Percentiles rank a stretch among this genome's conserved stretches.
These are phyloP conservation scores for Aphelocoma californica DNA, from an alignment of 2,797 vertebrate genomes.

Conservation along the genomic window DNA sequence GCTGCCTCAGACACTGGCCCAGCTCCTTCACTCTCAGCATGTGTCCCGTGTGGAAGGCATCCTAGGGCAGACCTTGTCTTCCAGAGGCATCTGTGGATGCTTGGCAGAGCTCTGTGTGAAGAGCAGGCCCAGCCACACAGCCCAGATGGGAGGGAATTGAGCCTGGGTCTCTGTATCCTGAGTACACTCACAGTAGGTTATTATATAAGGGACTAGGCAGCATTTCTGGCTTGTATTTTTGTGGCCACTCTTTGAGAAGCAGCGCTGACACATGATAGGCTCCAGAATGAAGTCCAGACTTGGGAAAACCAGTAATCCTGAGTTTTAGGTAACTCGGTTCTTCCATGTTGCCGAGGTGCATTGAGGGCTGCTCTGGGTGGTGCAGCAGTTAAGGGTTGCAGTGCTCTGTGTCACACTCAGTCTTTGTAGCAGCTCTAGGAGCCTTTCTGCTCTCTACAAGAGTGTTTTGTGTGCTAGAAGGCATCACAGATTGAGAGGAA, in stretches of 20 bases:
- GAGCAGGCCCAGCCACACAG: neutral
- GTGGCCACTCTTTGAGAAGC: neutral
- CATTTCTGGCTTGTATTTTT: neutral
- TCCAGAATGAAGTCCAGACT: neutral
- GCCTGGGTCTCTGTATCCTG: neutral
- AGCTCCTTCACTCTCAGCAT: neutral
- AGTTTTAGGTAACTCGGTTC: neutral
- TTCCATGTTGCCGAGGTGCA: accelerated
- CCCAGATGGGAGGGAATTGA: neutral
- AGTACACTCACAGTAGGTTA: too few species aligned
- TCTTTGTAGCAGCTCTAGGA: neutral
- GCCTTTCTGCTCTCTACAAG: neutral
- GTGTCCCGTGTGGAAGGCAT: neutral
- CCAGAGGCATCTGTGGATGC: neutral
- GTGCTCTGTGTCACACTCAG: neutral
- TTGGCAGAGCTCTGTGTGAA: neutral
- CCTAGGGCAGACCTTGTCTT: neutral
- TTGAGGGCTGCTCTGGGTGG: neutral
- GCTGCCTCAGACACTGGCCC: neutral
- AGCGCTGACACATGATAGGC: neutral
- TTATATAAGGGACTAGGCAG: neutral
- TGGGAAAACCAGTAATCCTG: neutral
- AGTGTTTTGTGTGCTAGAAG: neutral
- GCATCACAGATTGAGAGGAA: neutral
- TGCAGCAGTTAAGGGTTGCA: neutral